Conservation (phyloP, 1,140 invertebrate species). For the Cydia splendana region DNA sequence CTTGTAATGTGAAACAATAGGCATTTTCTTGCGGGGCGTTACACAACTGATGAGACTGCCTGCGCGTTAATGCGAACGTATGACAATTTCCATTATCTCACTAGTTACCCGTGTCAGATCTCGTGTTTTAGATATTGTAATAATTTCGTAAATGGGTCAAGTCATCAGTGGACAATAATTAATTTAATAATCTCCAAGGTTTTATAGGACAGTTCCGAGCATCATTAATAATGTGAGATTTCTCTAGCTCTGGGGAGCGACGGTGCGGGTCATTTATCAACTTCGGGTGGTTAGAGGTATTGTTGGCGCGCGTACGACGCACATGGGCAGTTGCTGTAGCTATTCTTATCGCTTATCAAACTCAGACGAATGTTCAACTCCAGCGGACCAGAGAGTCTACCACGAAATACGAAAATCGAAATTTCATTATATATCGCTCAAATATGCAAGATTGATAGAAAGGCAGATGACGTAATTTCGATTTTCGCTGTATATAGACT, state of each 20-base stretch:
- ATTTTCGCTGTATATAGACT: too few relatives aligned
- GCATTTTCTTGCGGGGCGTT: slow-evolving; percentile 51
- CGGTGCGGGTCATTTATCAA: slow-evolving; percentile 6
- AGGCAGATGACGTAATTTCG: too few relatives aligned
- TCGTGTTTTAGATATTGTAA: slow-evolving; percentile 25
- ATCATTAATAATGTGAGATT: slow-evolving; percentile 29
- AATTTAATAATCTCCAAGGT: slow-evolving; percentile 11
- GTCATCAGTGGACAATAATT: slow-evolving; percentile 27
- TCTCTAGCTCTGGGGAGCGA: not conserved
- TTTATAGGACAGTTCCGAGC: slow-evolving; percentile 22
- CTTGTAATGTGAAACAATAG: slow-evolving; percentile 55
- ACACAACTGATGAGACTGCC: slow-evolving; percentile 40
- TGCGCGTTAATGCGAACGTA: slow-evolving; percentile 26
- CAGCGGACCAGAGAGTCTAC: not conserved
- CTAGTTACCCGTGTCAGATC: slow-evolving; percentile 32
- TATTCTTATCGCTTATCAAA: not conserved
- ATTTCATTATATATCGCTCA: too few relatives aligned
- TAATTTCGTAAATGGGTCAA: slow-evolving; percentile 34
- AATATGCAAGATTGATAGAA: too few relatives aligned
- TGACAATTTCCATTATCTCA: slow-evolving; percentile 34
- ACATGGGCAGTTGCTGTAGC: not conserved
- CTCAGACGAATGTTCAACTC: not conserved
- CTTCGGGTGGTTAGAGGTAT: slow-evolving; percentile 1
- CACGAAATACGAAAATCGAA: not conserved
- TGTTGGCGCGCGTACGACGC: slow-evolving; percentile 5